Percentiles rank a stretch among this genome's conserved stretches.
Conservation (phyloP, 1,140 invertebrate genomes). For the Drosophila cardini region DNA sequence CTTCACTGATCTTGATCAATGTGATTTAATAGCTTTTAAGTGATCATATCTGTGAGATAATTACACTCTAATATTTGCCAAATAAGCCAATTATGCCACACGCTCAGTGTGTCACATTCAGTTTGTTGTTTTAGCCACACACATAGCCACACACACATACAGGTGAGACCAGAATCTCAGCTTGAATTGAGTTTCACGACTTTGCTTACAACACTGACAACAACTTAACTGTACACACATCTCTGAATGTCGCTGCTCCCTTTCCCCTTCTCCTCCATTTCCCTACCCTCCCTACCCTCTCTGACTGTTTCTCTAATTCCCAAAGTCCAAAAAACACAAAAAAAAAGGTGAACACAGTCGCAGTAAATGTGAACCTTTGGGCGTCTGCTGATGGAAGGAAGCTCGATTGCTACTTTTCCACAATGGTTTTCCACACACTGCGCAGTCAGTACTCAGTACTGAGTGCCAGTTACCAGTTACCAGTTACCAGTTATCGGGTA, state of each 20-base stretch:
- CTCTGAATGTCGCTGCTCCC: conserved; percentile 21
- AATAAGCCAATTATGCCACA: conserved; percentile 24
- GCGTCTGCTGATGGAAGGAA: conserved; percentile 75
- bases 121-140: background rate
- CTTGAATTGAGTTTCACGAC: conserved; percentile 69
- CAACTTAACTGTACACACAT: conserved; percentile 78
- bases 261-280: background rate
- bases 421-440: conserved; percentile 22
- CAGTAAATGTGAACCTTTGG: conserved; percentile 72
- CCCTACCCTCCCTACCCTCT: background rate
- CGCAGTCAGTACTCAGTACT: conserved; percentile 7
- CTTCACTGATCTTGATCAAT: no score
- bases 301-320: conserved; percentile 33
- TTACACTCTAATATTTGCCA: background rate
- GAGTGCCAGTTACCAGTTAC: conserved; percentile 25
- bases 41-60: background rate
- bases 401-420: conserved; percentile 55
- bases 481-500: conserved; percentile 18
- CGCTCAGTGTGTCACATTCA: conserved; percentile 6
- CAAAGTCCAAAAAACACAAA: conserved; percentile 20
- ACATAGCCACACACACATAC: background rate
- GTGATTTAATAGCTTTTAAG: no score
- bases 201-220: conserved; percentile 49
- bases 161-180: conserved; percentile 49
- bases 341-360: conserved; percentile 55